Conservation (phyloP, 2,797 vertebrate species). For the Morelia viridis region DNA sequence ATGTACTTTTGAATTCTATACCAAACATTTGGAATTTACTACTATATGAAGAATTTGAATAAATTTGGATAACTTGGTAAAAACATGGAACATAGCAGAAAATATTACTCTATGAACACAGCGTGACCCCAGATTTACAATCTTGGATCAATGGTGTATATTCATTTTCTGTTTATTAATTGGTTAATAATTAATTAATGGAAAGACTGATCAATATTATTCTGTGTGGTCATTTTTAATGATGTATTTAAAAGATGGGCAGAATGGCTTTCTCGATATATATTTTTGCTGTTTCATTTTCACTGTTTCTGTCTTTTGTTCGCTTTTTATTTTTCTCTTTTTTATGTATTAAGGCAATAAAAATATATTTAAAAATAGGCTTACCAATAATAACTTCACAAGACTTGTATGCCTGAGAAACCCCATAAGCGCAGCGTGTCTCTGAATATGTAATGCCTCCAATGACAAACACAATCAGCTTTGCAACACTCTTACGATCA, state of each 20-base stretch:
- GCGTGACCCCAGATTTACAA: no score
- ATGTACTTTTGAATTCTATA: no score
- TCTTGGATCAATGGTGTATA: no score
- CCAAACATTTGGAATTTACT: no score
- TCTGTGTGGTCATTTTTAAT: no score
- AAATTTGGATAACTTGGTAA: no score
- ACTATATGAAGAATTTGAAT: no score
- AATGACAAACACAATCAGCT: conserved; percentile 91
- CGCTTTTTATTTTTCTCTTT: neutral
- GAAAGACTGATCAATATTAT: no score
- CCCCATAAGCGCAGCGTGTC: conserved; percentile 92
- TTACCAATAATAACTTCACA: conserved; percentile 95
- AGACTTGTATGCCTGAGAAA: conserved; percentile 85
- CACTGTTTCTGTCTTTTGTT: neutral
- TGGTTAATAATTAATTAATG: no score
- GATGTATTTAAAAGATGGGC: neutral
- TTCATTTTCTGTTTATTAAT: no score
- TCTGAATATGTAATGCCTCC: conserved; percentile 90
- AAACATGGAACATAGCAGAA: no score
- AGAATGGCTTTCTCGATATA: neutral
- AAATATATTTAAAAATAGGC: conserved; percentile 40
- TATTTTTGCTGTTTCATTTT: neutral
- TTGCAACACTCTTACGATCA: conserved; percentile 81
- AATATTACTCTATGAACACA: no score
- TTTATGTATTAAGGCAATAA: neutral